Base-by-base conservation (phyloP, 1,140 invertebrate species). In the Lordiphosa clarofinis region DNA sequence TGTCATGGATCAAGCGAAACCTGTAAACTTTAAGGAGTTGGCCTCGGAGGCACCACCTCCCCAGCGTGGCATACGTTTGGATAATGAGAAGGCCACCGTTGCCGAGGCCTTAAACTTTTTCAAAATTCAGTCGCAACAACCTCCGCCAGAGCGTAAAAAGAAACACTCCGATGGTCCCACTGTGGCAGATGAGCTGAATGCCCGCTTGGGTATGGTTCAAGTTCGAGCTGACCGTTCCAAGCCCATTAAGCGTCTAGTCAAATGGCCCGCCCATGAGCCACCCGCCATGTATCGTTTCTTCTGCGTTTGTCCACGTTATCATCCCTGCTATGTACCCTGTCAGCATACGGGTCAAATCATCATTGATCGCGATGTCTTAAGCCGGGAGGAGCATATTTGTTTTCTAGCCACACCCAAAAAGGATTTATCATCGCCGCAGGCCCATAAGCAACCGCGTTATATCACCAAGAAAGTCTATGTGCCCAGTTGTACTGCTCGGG, bases 291-390 rank as follows among this genome's bases (percentile, higher is more conserved):
- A 82, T 35, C 72, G 62, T 33, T 84, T 73, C 39, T 62, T 66
- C 37, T 87, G 81, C 48, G 46, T 88, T 21, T 88, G 84, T 24
- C 71, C 84, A 1, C 76, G 68, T 0, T 88, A 75, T 36, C 52
- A 65, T 56, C 75, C 87, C 3, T 70, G 67, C 43, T 72, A 72
- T 46, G 62, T 68, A 28, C 47, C 56, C 36, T 86, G 87, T 40
- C 71, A 88, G 39, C 88, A 88, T 50, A 67, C 68, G 1, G 86
- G 79, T 5, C 78, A 86, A 33, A 73, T 88, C 11, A 81, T 89
- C 6, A 78, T 89, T 9, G 86, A 89, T 44, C 63, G 88, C 4
- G 79, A 87, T 54, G 70, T 88, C 19, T 35, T 89, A n/a, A 79
- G 81, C 12, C 58, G 73, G 3, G 65, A 76, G 24, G 88, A 89